Conservation (phyloP, 2,113 vertebrate genomes). For the Eurypyga helias region DNA sequence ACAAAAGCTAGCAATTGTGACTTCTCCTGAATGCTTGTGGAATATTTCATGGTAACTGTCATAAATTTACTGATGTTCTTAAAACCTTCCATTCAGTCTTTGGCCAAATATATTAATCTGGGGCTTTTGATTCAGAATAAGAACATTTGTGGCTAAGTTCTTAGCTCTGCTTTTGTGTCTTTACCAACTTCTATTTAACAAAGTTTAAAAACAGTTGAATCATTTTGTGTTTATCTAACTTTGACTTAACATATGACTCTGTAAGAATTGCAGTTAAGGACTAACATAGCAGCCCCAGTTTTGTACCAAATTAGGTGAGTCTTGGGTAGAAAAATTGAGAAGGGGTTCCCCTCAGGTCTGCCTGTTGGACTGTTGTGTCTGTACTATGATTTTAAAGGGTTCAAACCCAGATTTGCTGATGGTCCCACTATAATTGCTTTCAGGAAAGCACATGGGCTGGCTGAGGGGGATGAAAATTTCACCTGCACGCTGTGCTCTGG, state of each 20-base stretch:
- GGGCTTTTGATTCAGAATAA: background rate
- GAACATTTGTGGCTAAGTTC: background rate
- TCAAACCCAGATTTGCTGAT: background rate
- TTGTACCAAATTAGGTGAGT: background rate
- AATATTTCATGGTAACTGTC: background rate
- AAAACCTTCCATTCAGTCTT: background rate
- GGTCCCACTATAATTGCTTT: background rate
- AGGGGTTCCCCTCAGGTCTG: background rate
- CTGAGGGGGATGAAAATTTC: background rate
- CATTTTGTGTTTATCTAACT: background rate
- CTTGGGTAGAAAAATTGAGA: background rate
- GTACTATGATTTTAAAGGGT: background rate
- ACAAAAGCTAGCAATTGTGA: too few species aligned
- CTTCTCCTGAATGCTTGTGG: too few species aligned
- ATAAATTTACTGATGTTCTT: background rate
- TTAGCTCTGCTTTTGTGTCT: background rate
- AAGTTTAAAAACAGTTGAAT: background rate
- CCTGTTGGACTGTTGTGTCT: background rate
- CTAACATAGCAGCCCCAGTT: background rate
- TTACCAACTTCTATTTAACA: background rate
- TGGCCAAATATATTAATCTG: background rate
- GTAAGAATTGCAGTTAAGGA: background rate
- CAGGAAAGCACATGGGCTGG: background rate
- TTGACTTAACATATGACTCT: background rate
- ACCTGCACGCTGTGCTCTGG: fast-evolving